These are phyloP conservation scores for Tipula confusa DNA, from an alignment of 2,888 invertebrate genomes.

Conservation along the genomic window DNA sequence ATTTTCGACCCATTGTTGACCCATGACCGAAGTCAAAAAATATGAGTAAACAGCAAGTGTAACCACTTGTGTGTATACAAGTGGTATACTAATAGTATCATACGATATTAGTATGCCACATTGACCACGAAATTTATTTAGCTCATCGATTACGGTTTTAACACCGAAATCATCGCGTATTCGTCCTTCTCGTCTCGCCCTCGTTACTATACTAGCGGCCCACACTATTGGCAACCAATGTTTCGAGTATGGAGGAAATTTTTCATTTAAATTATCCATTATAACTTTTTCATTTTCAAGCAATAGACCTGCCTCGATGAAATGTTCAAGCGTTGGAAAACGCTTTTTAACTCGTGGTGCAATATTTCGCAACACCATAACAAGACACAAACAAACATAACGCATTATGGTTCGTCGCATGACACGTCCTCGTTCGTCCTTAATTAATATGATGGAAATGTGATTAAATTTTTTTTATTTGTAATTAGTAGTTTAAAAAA, in stretches of 20 bases:
- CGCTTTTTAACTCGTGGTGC: constrained; percentile 84
- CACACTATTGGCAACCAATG: constrained; percentile 90
- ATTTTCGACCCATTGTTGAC: constrained; percentile 78
- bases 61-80: constrained; percentile 85
- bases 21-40: constrained; percentile 82
- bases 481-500: background rate
- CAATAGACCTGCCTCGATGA: constrained; percentile 78
- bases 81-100: constrained; percentile 70
- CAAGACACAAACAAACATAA: constrained; percentile 80
- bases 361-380: constrained; percentile 81
- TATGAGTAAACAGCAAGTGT: constrained; percentile 90
- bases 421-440: constrained; percentile 76
- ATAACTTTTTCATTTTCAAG: constrained; percentile 76
- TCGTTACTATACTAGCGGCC: constrained; percentile 84
- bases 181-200: constrained; percentile 84
- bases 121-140: constrained; percentile 78
- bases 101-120: constrained; percentile 72
- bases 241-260: constrained; percentile 80
- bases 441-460: constrained; percentile 37
- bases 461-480: background rate
- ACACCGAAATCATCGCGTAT: constrained; percentile 90
- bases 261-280: constrained; percentile 70
- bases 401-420: constrained; percentile 80
- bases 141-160: constrained; percentile 82
- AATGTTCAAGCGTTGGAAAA: constrained; percentile 77